Conservation (phyloP, 2,113 vertebrate species). For the Saccopteryx leptura region DNA sequence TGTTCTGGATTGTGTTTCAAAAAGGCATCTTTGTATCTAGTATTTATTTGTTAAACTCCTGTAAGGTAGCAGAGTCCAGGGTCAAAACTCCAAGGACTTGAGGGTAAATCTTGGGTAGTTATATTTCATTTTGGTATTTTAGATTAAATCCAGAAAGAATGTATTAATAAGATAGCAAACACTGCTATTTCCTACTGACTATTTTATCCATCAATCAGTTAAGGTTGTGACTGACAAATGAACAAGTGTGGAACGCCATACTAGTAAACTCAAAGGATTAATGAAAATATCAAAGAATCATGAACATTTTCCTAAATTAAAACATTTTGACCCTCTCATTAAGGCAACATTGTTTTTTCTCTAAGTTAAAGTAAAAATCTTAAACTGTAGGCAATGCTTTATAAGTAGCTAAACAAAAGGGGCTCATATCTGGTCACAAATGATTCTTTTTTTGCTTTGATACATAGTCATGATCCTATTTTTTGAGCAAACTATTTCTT, state of each 20-base stretch:
- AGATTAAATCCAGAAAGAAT: conserved; percentile 17
- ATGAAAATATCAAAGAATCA: conserved; percentile 38
- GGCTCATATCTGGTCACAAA: background rate
- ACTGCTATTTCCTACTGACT: background rate
- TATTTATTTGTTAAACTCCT: background rate
- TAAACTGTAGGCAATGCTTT: background rate
- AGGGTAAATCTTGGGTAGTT: background rate
- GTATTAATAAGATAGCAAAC: background rate
- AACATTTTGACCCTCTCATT: background rate
- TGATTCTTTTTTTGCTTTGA: conserved; percentile 4
- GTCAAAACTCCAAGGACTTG: background rate
- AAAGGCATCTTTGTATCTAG: background rate
- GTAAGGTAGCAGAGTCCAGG: background rate
- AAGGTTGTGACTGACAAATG: background rate
- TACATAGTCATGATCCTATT: background rate
- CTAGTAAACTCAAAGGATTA: background rate
- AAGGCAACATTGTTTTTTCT: background rate
- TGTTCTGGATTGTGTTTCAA: background rate
- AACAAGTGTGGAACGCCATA: background rate
- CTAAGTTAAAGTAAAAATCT: conserved; percentile 45
- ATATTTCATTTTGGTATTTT: conserved; percentile 38
- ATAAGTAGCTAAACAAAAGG: conserved; percentile 11
- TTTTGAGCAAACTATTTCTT: conserved; percentile 25
- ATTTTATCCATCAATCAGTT: background rate
- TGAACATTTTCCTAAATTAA: conserved; percentile 12